phyloP scores from a whole-genome alignment of 2,113 vertebrate genomes.

The Mesocricetus auratus region DNA sequence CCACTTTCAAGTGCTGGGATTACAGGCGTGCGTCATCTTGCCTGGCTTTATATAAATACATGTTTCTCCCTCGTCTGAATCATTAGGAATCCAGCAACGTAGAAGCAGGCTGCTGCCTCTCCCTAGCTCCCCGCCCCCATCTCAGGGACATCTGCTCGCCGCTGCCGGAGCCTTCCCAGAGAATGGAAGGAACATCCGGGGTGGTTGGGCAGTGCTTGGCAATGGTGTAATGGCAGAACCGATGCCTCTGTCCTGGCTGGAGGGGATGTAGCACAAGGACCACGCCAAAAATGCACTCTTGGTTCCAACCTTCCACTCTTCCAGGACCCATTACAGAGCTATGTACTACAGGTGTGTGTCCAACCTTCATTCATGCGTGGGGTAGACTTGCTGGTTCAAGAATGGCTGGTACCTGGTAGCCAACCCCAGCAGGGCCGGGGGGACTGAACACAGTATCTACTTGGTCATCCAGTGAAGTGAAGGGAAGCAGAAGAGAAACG shows the following conservation, averaged over 20 bases:
- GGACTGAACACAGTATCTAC: not conserved
- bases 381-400: not conserved
- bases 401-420: not conserved
- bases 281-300: not conserved
- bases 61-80: not conserved
- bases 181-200: not conserved
- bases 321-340: not conserved
- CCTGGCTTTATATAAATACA: conserved; percentile 13
- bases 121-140: not conserved
- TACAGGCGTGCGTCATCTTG: not conserved
- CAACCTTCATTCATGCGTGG: not conserved
- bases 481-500: not conserved
- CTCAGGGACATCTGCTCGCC: not conserved
- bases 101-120: not conserved
- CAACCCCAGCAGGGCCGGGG: not conserved
- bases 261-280: not conserved
- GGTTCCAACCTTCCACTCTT: not conserved
- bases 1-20: not conserved
- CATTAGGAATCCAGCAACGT: not conserved
- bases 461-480: not conserved
- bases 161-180: conserved; percentile 1
- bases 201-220: not conserved
- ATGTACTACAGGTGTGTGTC: not conserved
- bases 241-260: not conserved
- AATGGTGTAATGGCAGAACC: not conserved